Percentiles rank a stretch among this genome's conserved stretches.
phyloP scores from a whole-genome alignment of 1,140 invertebrate genomes.

The Brachionus angularis region DNA sequence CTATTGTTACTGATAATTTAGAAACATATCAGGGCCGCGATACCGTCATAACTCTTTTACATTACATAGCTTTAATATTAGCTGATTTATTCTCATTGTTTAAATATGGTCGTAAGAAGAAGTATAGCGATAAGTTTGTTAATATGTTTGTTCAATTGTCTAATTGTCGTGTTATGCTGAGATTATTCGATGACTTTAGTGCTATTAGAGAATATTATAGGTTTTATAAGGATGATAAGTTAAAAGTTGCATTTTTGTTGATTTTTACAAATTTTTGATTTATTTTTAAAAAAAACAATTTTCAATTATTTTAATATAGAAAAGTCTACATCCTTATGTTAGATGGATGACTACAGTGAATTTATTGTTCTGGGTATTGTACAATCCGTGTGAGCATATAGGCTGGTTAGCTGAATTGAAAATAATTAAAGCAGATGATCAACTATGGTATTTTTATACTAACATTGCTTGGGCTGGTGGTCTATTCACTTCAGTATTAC shows the following conservation, averaged over 20 bases:
- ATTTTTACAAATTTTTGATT: not conserved
- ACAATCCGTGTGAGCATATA: constrained; percentile 40
- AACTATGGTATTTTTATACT: constrained; percentile 39
- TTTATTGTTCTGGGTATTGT: constrained; percentile 34
- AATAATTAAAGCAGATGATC: constrained; percentile 13
- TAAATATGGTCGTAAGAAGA: constrained; percentile 20
- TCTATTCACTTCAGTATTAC: constrained; percentile 28
- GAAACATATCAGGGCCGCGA: constrained; percentile 42
- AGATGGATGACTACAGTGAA: constrained; percentile 39
- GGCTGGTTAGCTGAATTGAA: constrained; percentile 39
- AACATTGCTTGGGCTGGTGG: constrained; percentile 29
- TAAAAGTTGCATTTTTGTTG: not conserved
- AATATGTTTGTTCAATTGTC: constrained; percentile 41
- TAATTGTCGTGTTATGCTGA: constrained; percentile 43
- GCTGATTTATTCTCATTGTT: constrained; percentile 26
- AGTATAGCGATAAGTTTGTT: not conserved
- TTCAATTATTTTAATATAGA: constrained; percentile 5
- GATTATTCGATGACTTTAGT: constrained; percentile 32
- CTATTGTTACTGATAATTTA: constrained; percentile 31
- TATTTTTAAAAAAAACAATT: not conserved
- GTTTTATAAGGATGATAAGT: constrained; percentile 25
- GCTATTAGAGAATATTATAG: constrained; percentile 39
- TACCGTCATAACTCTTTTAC: constrained; percentile 35
- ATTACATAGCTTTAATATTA: constrained; percentile 32
- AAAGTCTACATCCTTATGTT: constrained; percentile 21